Evolutionary conservation across 2,888 invertebrate genomes (phyloP).

Genomic region (Iselma pallidipennis): DNA sequence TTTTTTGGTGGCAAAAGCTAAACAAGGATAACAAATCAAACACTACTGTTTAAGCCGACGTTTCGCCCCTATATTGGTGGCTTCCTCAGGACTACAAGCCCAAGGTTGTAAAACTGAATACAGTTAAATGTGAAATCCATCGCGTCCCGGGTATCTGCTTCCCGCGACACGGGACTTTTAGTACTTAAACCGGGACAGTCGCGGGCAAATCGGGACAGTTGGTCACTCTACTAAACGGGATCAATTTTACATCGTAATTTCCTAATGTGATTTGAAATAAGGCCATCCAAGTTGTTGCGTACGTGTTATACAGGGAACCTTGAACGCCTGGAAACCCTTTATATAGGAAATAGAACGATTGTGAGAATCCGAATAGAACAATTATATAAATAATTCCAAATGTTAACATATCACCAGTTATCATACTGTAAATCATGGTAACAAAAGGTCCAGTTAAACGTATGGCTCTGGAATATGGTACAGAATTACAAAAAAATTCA

Average conservation of each 20-base stretch:
- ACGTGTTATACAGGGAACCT: constrained; percentile 79
- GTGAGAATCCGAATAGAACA: constrained; percentile 93
- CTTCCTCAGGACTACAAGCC: too few relatives aligned
- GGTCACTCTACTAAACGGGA: too few relatives aligned
- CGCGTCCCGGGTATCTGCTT: too few relatives aligned
- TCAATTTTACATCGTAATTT: constrained; percentile 85
- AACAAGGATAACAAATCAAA: too few relatives aligned
- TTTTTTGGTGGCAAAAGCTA: too few relatives aligned
- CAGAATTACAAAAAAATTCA: constrained; percentile 6
- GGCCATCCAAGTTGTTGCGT: constrained; percentile 95
- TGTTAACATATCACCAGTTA: constrained; percentile 97
- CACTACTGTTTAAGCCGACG: too few relatives aligned
- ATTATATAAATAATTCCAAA: constrained; percentile 97
- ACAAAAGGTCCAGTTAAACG: constrained; percentile 97
- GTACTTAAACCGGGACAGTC: too few relatives aligned
- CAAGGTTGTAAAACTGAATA: too few relatives aligned
- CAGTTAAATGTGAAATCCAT: too few relatives aligned
- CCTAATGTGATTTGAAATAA: constrained; percentile 97
- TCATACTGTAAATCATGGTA: constrained; percentile 99
- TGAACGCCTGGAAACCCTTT: constrained; percentile 85
- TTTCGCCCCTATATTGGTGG: too few relatives aligned
- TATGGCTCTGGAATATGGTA: constrained; percentile 70
- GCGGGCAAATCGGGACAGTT: too few relatives aligned
- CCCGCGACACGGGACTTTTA: too few relatives aligned
- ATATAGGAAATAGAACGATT: constrained; percentile 93